phyloP scores from a whole-genome alignment of 2,113 vertebrate species.

The Tragelaphus buxtoni region DNA sequence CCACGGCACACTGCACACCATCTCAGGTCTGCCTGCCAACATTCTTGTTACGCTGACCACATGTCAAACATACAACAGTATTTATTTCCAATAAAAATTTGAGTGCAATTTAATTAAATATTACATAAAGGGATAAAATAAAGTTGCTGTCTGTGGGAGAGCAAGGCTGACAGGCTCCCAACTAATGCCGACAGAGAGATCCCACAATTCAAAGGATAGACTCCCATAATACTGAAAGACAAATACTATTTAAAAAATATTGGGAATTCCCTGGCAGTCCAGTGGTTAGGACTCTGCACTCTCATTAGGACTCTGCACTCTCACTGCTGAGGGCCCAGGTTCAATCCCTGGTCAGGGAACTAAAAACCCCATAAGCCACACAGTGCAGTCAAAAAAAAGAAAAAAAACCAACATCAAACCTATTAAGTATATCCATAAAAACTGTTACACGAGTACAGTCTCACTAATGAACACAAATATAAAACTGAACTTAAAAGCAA shows the following conservation, averaged over 20 bases:
- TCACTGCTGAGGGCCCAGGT: neutral
- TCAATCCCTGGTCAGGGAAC: neutral
- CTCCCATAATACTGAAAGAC: neutral
- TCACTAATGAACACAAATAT: neutral
- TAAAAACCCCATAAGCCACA: neutral
- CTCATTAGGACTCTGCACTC: neutral
- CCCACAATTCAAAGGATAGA: neutral
- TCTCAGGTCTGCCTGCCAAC: neutral
- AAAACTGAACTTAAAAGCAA: neutral
- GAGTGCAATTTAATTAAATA: neutral
- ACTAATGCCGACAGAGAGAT: neutral
- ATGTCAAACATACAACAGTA: rapidly evolving
- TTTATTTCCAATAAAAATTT: neutral
- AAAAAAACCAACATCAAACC: neutral
- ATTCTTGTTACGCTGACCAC: neutral
- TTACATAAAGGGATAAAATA: neutral
- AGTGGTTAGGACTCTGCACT: neutral
- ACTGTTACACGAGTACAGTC: neutral
- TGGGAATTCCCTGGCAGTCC: neutral
- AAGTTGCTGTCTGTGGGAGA: neutral
- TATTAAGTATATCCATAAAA: neutral
- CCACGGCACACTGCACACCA: neutral
- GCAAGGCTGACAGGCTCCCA: neutral
- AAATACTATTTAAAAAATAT: neutral
- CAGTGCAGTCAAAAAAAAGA: neutral